Evolutionary conservation across 1,140 invertebrate species (phyloP).

Genomic region (Macrobrachium rosenbergii): DNA sequence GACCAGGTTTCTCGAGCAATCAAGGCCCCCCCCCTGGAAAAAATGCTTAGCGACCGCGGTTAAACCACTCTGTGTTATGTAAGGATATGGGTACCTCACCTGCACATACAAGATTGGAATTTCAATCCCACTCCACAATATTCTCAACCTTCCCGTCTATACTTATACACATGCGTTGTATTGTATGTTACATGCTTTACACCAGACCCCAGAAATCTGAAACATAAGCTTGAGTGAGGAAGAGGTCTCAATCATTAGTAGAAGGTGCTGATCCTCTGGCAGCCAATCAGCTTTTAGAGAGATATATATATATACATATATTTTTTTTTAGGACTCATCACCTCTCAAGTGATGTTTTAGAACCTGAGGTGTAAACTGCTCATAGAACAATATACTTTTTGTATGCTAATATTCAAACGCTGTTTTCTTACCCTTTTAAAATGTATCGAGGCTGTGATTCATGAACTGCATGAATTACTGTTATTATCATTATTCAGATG

Average conservation of each 20-base stretch:
- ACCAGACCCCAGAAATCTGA: not conserved
- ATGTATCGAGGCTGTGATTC: not conserved
- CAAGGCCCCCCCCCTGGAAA: no score
- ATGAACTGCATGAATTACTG: no score
- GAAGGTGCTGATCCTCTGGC: not conserved
- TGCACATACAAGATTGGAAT: no score
- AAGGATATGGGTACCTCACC: no score
- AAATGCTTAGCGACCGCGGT: no score
- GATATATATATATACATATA: not conserved
- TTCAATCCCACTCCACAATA: no score
- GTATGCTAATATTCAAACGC: conserved; percentile 45
- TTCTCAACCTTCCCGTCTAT: conserved; percentile 29
- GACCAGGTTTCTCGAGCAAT: no score
- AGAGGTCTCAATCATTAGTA: not conserved
- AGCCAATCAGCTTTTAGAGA: not conserved
- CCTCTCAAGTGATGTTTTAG: conserved; percentile 31
- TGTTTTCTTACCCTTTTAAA: conserved; percentile 24
- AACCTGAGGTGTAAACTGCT: conserved; percentile 37
- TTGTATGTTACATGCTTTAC: conserved; percentile 48
- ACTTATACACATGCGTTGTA: conserved; percentile 34
- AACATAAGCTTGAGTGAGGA: not conserved
- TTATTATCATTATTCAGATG: no score
- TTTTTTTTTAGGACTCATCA: not conserved
- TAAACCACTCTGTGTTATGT: no score
- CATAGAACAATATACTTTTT: conserved; percentile 60